These are phyloP conservation scores for Caprella mutica DNA, from an alignment of 2,888 invertebrate genomes.

Conservation along the genomic window DNA sequence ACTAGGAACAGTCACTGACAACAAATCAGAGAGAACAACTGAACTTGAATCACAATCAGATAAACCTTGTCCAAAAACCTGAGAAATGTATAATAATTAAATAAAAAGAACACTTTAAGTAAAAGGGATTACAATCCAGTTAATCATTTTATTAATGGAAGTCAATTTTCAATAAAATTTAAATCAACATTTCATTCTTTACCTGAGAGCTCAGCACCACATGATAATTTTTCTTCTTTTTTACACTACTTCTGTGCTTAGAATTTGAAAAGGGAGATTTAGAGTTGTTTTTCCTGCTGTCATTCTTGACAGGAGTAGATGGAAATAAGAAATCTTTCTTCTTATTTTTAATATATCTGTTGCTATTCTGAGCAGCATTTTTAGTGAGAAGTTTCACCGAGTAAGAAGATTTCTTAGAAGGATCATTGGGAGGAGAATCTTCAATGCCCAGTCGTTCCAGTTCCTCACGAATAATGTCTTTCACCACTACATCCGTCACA, in stretches of 20 bases:
- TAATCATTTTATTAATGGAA: background rate
- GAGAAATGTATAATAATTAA: background rate
- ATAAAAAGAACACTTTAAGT: too few species aligned
- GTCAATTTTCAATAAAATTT: background rate
- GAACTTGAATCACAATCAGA: background rate
- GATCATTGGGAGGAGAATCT: background rate
- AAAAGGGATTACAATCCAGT: too few species aligned
- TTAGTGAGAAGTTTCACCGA: background rate
- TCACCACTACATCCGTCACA: conserved; percentile 4
- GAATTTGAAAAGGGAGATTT: conserved; percentile 5
- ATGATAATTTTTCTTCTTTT: background rate
- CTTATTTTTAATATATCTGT: background rate
- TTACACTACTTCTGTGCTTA: conserved; percentile 1
- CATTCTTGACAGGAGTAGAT: background rate
- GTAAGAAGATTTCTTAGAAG: background rate
- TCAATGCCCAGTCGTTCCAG: background rate
- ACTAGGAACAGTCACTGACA: conserved; percentile 21
- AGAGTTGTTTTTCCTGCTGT: background rate
- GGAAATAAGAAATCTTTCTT: background rate
- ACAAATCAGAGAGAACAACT: conserved; percentile 2
- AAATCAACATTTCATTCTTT: background rate
- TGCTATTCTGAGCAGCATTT: background rate
- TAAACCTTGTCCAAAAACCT: conserved; percentile 2
- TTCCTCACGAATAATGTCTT: conserved; percentile 1
- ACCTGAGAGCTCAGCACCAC: background rate